phyloP scores from a whole-genome alignment of 2,113 vertebrate species.

The Irena cyanogastra region DNA sequence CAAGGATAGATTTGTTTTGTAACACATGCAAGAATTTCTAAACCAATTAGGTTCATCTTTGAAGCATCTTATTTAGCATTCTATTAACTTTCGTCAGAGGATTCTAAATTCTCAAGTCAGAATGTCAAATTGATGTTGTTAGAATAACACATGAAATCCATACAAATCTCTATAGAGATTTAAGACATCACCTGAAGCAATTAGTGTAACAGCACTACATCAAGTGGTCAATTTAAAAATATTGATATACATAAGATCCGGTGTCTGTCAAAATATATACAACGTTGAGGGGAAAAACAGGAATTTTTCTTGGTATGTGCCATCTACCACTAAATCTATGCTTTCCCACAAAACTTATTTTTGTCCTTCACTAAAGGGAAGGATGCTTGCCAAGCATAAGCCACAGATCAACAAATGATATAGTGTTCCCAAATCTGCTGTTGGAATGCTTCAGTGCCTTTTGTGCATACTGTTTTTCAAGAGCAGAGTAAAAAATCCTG shows the following conservation, averaged over 20 bases:
- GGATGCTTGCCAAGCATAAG: not conserved
- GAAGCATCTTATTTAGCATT: not conserved
- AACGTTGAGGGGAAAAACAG: rapidly evolving
- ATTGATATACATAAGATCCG: not conserved
- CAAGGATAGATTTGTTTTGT: not conserved
- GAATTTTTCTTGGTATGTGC: not conserved
- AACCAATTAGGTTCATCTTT: not conserved
- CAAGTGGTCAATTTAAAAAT: not conserved
- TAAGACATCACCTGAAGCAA: not conserved
- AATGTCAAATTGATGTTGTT: not conserved
- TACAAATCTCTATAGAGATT: not conserved
- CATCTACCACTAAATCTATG: not conserved
- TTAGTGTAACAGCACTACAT: not conserved
- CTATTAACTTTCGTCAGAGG: not conserved
- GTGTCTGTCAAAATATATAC: not conserved
- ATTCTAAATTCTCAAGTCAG: not conserved
- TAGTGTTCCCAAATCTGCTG: not conserved
- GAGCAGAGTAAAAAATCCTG: not conserved
- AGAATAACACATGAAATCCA: not conserved
- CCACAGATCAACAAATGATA: not conserved
- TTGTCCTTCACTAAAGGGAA: not conserved
- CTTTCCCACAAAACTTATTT: not conserved
- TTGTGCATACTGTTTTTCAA: not conserved
- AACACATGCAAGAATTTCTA: not conserved
- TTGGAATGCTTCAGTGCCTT: not conserved